These are phyloP conservation scores for Aurelia sp. DNA, from an alignment of 30 jellyfish, hydroid and myxozoan species.

Conservation along the genomic window DNA sequence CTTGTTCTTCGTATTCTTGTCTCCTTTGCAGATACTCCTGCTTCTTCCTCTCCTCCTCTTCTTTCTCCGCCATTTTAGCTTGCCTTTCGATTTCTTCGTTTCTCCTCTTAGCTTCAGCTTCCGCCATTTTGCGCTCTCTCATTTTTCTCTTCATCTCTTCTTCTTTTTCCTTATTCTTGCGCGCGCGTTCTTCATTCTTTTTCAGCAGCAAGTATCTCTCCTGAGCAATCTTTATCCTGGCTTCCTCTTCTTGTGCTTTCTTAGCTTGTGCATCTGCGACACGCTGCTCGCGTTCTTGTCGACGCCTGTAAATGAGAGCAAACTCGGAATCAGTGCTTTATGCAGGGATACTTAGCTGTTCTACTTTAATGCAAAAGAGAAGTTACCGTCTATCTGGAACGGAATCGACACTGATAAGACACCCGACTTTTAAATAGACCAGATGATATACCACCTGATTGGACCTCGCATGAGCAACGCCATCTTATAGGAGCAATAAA, in stretches of 20 bases:
- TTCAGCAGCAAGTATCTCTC: constrained; percentile 36
- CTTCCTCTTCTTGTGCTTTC: constrained; percentile 85
- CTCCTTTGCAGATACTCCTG: constrained; percentile 70
- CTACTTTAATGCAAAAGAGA: too few relatives aligned
- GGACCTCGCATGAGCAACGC: too few relatives aligned
- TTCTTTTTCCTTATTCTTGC: constrained; percentile 74
- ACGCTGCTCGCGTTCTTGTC: constrained; percentile 90
- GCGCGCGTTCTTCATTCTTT: constrained; percentile 73
- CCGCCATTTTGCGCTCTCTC: constrained; percentile 89
- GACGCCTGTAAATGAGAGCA: constrained; percentile 46
- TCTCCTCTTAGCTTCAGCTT: constrained; percentile 86
- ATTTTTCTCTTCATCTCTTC: constrained; percentile 74
- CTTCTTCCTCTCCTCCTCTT: constrained; percentile 78
- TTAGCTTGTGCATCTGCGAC: constrained; percentile 77
- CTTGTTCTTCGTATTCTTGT: constrained; percentile 89
- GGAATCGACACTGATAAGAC: too few relatives aligned
- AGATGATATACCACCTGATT: too few relatives aligned
- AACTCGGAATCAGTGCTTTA: too few relatives aligned
- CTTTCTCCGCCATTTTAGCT: constrained; percentile 70
- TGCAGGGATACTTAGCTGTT: too few relatives aligned
- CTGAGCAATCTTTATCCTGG: constrained; percentile 34
- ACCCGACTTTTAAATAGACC: too few relatives aligned
- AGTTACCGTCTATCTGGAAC: too few relatives aligned
- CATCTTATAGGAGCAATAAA: too few relatives aligned
- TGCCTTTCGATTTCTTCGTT: constrained; percentile 78